Conservation (phyloP, 2,888 invertebrate species). For the Taphrorychus bicolor region DNA sequence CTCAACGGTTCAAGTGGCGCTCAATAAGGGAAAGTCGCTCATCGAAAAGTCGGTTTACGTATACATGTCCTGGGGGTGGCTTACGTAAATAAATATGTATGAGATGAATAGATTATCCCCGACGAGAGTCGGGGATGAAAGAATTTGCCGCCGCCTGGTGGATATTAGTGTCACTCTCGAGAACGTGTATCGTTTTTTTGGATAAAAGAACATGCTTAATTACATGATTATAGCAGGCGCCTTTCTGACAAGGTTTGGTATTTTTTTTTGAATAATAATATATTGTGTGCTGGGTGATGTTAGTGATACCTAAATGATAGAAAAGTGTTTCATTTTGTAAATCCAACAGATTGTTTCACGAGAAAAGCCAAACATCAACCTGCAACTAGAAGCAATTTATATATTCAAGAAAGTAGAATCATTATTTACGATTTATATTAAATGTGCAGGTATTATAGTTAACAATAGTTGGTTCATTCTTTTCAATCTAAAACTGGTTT, state of each 20-base stretch:
- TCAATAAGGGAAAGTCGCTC: conserved; percentile 39
- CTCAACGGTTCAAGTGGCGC: neutral
- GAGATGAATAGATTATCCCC: conserved; percentile 51
- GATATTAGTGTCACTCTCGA: conserved; percentile 46
- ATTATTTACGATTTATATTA: too few species aligned
- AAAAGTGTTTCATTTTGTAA: too few species aligned
- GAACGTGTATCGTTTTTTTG: conserved; percentile 37
- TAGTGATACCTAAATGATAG: too few species aligned
- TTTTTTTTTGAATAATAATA: too few species aligned
- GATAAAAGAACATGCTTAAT: conserved; percentile 42
- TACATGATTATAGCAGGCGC: conserved; percentile 35
- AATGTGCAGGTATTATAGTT: too few species aligned
- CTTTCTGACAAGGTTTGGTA: conserved; percentile 33
- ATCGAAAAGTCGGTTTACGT: conserved; percentile 48
- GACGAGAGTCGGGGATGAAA: conserved; percentile 47
- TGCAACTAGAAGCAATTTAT: too few species aligned
- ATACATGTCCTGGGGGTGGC: conserved; percentile 46
- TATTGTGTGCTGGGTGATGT: too few species aligned
- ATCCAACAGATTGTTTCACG: too few species aligned
- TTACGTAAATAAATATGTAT: conserved; percentile 53
- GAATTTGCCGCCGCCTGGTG: conserved; percentile 45
- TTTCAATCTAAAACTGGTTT: too few species aligned
- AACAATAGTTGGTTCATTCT: too few species aligned
- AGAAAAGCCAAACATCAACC: too few species aligned
- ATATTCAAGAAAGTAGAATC: too few species aligned